Evolutionary conservation across 2,113 vertebrate species (phyloP), one percentile per base, ranked within the genome.

Genomic region (Cottus gobio): DNA sequence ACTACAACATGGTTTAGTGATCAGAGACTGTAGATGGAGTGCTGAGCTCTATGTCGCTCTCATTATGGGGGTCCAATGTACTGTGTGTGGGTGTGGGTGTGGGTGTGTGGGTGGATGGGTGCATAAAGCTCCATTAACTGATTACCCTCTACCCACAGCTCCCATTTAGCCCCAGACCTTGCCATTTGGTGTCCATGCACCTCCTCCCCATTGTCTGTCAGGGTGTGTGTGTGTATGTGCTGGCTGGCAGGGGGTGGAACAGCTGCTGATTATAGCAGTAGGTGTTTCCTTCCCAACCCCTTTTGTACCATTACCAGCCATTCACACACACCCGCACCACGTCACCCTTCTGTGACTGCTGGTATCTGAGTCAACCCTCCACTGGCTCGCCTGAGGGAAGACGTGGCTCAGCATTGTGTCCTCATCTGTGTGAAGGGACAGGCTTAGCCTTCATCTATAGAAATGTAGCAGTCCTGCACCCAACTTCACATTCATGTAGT

Each of bases 201-300:
- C 42, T 58, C 79, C 66, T 71, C 61, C 61, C 70, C 28, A 58
- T 77, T 65, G 75, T 37, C 61, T 62, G n/a, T 20, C n/a, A n/a
- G n/a, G n/a, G 34, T 46, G 61, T 58, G 16, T 20, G 8, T 48
- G 46, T 48, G 46, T 50, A 60, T 52, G 85, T 89, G 90, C 83
- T 93, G 86, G 83, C 63, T 80, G 82, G 84, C 74, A 87, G 84
- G 72, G 71, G 91, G 83, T 87, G 83, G 73, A 93, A 85, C 90
- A 95, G 93, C 93, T 95, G 89, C 86, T 93, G 87, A 78, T 94
- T 91, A 85, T 73, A 88, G 89, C 93, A 90, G 86, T 87, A 90
- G 37, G 82, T 75, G 20, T 94, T 95, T 93, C 20, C 87, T 71
- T 91, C 88, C 88, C 70, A 83, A 89, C 86, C 92, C 87, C 92